phyloP scores from a whole-genome alignment of 1,140 invertebrate species.

The Dinoponera quadriceps region DNA sequence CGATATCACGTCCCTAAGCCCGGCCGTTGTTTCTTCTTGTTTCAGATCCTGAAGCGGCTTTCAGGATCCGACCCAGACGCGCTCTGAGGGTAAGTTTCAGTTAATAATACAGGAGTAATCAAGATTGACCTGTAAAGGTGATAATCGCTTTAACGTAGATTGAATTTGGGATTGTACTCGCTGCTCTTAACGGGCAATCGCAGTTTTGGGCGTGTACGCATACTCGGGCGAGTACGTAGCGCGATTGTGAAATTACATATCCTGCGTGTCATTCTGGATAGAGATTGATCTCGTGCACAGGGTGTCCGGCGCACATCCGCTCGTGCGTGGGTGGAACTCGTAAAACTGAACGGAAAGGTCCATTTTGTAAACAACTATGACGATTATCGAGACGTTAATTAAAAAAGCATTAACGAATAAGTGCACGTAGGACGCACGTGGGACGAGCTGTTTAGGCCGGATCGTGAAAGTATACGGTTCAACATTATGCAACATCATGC shows the following conservation, averaged over 20 bases:
- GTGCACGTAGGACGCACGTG: too few relatives aligned
- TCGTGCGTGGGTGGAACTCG: too few relatives aligned
- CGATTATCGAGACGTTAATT: too few relatives aligned
- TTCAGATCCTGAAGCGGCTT: slow-evolving; percentile 75
- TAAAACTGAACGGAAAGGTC: too few relatives aligned
- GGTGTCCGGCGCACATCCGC: too few relatives aligned
- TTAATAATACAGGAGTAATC: slow-evolving; percentile 55
- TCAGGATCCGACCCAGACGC: slow-evolving; percentile 51
- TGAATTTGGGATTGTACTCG: slow-evolving; percentile 36
- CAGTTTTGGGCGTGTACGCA: slow-evolving; percentile 22
- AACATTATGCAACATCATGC: too few relatives aligned
- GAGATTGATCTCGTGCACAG: not conserved
- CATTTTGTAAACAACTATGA: too few relatives aligned
- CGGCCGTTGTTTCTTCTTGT: slow-evolving; percentile 73
- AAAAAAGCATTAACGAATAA: too few relatives aligned
- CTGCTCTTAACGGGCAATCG: slow-evolving; percentile 19
- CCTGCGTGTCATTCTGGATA: not conserved
- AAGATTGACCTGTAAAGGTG: slow-evolving; percentile 43
- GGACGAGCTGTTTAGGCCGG: too few relatives aligned
- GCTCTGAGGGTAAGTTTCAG: slow-evolving; percentile 72
- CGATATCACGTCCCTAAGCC: slow-evolving; percentile 70
- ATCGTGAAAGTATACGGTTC: too few relatives aligned
- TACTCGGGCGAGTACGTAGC: not conserved
- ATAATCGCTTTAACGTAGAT: slow-evolving; percentile 54
- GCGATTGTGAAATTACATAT: slow-evolving; percentile 22